Evolutionary conservation across 2,888 invertebrate species (phyloP).

Genomic region (Nycteola revayana): DNA sequence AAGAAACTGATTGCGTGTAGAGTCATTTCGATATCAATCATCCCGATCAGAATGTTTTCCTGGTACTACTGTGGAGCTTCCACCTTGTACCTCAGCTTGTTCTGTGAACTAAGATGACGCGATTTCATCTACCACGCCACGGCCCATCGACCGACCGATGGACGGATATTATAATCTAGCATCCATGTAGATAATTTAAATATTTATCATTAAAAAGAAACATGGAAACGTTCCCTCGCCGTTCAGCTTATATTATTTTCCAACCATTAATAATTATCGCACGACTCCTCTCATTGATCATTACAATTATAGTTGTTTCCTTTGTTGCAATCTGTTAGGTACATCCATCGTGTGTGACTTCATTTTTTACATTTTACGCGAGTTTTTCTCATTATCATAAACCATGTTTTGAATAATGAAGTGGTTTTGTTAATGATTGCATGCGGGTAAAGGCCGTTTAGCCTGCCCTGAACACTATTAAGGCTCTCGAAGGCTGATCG

Average conservation of each 20-base stretch:
- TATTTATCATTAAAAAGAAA: constrained; percentile 27
- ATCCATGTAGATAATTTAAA: constrained; percentile 19
- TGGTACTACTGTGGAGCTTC: neutral
- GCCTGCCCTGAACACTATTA: constrained; percentile 37
- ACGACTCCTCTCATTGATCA: constrained; percentile 22
- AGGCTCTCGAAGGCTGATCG: constrained; percentile 46
- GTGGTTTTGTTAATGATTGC: constrained; percentile 36
- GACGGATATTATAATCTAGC: constrained; percentile 12
- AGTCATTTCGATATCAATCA: too few relatives aligned
- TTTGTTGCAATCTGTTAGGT: constrained; percentile 27
- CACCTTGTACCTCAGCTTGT: constrained; percentile 9
- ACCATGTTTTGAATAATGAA: constrained; percentile 38
- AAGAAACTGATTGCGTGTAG: too few relatives aligned
- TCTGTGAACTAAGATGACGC: constrained; percentile 26
- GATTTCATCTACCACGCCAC: constrained; percentile 10
- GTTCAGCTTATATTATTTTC: constrained; percentile 37
- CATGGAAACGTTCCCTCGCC: constrained; percentile 17
- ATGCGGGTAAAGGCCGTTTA: constrained; percentile 42
- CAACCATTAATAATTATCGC: constrained; percentile 35
- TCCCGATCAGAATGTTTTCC: too few relatives aligned
- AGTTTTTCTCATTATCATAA: constrained; percentile 31
- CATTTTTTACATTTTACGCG: constrained; percentile 23
- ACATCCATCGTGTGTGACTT: constrained; percentile 28
- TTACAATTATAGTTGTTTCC: constrained; percentile 27
- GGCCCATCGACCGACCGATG: neutral